Base-by-base conservation (phyloP, 2,113 vertebrate species). In the Gila orcuttii region DNA sequence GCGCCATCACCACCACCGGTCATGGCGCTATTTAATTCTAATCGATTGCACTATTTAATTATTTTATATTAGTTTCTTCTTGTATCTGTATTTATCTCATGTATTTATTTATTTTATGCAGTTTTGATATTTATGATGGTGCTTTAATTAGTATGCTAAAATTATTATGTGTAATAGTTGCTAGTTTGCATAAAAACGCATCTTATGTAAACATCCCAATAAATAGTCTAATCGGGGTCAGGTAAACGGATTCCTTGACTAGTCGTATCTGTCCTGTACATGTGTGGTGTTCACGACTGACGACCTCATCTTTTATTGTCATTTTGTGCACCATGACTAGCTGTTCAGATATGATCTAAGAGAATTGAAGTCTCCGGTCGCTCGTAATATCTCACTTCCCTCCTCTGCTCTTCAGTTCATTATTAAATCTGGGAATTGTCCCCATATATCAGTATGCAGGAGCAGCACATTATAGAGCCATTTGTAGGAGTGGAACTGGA, bases 401-500 rank as follows among this genome's bases (percentile, higher is more conserved):
- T 5, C 0, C 64, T 84, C 84, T 89, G 78, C 90, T 91, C 89
- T 92, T 91, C 90, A 85, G 91, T 90, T 93, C 92, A 94, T 88
- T 94, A 94, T 95, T 94, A 95, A 95, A 94, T 95, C 92, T 92
- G 92, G 92, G 93, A 94, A 94, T 93, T 94, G 94, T 94, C 93
- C 92, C 92, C 90, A 94, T 95, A 93, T 92, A 92, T 95, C 92
- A 94, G 88, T 91, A 90, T 91, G 81, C 88, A 88, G 87, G 87
- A 89, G 91, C 91, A 88, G 90, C 90, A 91, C 89, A 93, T 94
- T 94, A 94, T 93, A 93, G 92, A 93, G 92, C 91, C 93, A 93
- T 94, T 94, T 94, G 93, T 91, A 90, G 92, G 89, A 83, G 79
- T 88, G 87, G 84, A 88, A 86, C 82, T 64, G 87, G 90, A 90